phyloP scores from a whole-genome alignment of 2,888 invertebrate species.

The Orthosia incerta region DNA sequence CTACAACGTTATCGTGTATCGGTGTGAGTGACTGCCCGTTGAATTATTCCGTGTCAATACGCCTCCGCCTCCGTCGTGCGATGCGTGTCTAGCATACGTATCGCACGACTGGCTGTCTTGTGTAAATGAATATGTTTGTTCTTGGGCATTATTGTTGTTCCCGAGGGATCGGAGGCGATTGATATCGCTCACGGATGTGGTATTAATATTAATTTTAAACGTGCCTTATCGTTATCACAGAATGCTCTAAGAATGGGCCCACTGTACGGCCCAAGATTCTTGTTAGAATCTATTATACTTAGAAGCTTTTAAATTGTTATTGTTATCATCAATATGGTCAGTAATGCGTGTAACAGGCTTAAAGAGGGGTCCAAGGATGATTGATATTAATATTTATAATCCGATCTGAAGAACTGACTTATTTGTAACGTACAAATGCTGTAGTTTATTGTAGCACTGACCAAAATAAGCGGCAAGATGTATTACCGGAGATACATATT shows the following conservation, averaged over 20 bases:
- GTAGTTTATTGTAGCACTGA: constrained; percentile 47
- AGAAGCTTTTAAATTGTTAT: constrained; percentile 41
- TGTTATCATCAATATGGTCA: constrained; percentile 58
- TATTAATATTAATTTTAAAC: constrained; percentile 76
- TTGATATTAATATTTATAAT: constrained; percentile 67
- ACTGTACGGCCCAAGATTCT: constrained; percentile 49
- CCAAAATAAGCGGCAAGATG: constrained; percentile 73
- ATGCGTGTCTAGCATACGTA: constrained; percentile 87
- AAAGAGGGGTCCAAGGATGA: constrained; percentile 51
- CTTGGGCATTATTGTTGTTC: constrained; percentile 84
- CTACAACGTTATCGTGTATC: constrained; percentile 72
- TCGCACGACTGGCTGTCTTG: constrained; percentile 78
- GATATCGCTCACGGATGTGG: constrained; percentile 79
- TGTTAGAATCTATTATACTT: constrained; percentile 59
- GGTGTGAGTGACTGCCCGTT: constrained; percentile 85
- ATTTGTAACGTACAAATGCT: constrained; percentile 31
- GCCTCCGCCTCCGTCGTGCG: constrained; percentile 75
- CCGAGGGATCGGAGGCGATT: constrained; percentile 80
- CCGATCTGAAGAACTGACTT: constrained; percentile 57
- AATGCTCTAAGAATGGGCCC: constrained; percentile 42
- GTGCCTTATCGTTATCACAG: constrained; percentile 69
- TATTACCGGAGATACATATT: constrained; percentile 77
- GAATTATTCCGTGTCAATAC: constrained; percentile 86
- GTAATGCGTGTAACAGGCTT: constrained; percentile 51
- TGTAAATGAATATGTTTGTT: constrained; percentile 87